A percentile compares a stretch with the other conserved stretches of the same genome.
phyloP scores from a whole-genome alignment of 1,140 invertebrate genomes.

The Lepidostoma basale region DNA sequence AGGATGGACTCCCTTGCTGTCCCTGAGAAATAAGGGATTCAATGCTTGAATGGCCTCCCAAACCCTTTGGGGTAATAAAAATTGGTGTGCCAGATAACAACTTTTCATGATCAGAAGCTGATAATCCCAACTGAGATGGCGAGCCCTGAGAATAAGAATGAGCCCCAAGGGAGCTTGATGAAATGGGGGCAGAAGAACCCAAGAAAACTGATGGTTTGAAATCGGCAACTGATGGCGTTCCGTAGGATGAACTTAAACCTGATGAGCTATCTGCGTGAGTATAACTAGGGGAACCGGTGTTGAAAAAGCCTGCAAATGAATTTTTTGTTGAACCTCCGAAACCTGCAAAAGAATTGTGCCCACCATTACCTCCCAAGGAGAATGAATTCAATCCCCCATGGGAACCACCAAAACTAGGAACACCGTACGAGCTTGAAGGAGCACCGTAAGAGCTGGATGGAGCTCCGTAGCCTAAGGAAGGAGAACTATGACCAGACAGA shows the following conservation, averaged over 20 bases:
- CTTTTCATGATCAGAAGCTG: constrained; percentile 12
- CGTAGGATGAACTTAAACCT: constrained; percentile 28
- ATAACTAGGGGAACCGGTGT: background rate
- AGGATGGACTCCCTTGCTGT: constrained; percentile 39
- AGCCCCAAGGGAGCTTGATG: constrained; percentile 21
- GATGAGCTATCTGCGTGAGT: constrained; percentile 7
- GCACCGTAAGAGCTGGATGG: constrained; percentile 26
- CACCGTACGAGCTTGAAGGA: constrained; percentile 31
- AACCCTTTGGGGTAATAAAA: constrained; percentile 35
- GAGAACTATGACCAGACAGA: constrained; percentile 14
- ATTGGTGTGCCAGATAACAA: constrained; percentile 30
- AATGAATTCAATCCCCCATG: constrained; percentile 9
- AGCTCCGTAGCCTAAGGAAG: constrained; percentile 26
- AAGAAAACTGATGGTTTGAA: constrained; percentile 43
- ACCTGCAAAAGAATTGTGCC: constrained; percentile 15
- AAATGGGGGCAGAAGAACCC: constrained; percentile 31
- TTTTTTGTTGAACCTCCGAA: constrained; percentile 13
- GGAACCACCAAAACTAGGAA: constrained; percentile 28
- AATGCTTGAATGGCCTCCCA: constrained; percentile 12
- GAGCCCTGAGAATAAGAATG: constrained; percentile 1
- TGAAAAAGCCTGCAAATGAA: constrained; percentile 27
- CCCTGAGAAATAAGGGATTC: constrained; percentile 20
- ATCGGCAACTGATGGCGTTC: background rate
- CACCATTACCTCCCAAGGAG: constrained; percentile 11
- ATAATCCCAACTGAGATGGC: constrained; percentile 10